These are phyloP conservation scores for Leiothrix lutea DNA, from an alignment of 2,113 vertebrate genomes.

Conservation along the genomic window DNA sequence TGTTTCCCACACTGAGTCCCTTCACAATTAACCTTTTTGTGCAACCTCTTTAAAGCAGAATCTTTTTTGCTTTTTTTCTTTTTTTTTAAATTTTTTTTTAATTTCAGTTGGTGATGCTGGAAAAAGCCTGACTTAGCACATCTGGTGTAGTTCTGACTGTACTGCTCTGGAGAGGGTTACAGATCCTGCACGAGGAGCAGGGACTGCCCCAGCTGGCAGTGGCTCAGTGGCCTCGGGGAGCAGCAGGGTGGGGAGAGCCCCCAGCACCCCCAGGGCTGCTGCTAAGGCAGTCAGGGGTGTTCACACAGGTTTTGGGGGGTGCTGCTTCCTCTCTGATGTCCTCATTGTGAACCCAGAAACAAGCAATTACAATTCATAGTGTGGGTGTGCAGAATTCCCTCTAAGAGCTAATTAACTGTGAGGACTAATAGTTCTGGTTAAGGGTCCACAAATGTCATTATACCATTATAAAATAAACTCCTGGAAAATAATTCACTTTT, in stretches of 20 bases:
- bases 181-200: rapidly evolving
- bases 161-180: rapidly evolving
- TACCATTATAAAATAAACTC: slow-evolving; percentile 54
- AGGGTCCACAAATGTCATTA: slow-evolving; percentile 22
- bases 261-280: rapidly evolving
- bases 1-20: background rate
- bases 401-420: slow-evolving; percentile 44
- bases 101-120: background rate
- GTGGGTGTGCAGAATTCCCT: background rate
- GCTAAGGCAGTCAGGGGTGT: rapidly evolving
- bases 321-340: background rate
- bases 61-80: background rate
- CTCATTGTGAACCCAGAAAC: background rate
- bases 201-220: rapidly evolving
- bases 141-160: background rate
- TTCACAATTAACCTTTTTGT: slow-evolving; percentile 25
- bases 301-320: background rate
- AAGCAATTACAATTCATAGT: background rate
- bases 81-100: background rate
- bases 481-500: slow-evolving; percentile 46
- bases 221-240: rapidly evolving
- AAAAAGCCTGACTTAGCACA: background rate
- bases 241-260: background rate
- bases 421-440: slow-evolving; percentile 42
- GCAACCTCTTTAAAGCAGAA: background rate